Evolutionary conservation across 1,140 invertebrate species (phyloP), one percentile per base, ranked within the genome.

Genomic region (Camponotus vicinus): DNA sequence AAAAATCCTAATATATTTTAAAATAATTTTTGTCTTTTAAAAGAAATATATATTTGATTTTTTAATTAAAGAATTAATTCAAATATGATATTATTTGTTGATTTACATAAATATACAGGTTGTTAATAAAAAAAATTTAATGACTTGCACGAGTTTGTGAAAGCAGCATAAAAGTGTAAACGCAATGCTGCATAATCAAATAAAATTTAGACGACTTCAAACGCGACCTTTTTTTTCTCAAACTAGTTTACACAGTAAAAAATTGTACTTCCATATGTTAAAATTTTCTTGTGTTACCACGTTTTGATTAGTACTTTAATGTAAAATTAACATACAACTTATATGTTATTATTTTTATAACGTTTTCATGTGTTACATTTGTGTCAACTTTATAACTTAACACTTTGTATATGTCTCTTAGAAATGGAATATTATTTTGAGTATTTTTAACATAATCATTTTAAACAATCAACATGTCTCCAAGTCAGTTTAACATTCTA

Each of bases 51-150:
- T 13, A 0, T 49, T 3, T 49, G 13, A 49, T 52, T 32, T 7
- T 70, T 69, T 45, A 45, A 40, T 67, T 42, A 0, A n/a, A 42
- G 40, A 40, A 21, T 64, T 64, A 64, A 64, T 59, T 66, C 27
- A 27, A 18, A 40, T 34, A 66, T 40, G 27, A 27, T 64, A n/a
- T 42, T 49, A 27, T 69, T 45, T 11, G n/a, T 9, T 21, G 37
- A 42, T 21, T 42, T 69, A 27, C 27, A 45, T n/a, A 70, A 55
- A 73, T 37, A 34, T 55, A 37, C 8, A 37, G 32, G 34, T 34
- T 27, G 49, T 70, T 57, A 37, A 73, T 21, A 8, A 15, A 21
- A 27, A 21, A 40, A 5, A 75, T 59, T 59, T 75, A 75, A 1
- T 40, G 0, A 13, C 0, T 49, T 59, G 9, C 34, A 40, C 18